These are phyloP conservation scores for Lutjanus erythropterus DNA, from an alignment of 2,113 vertebrate species.

Conservation along the genomic window DNA sequence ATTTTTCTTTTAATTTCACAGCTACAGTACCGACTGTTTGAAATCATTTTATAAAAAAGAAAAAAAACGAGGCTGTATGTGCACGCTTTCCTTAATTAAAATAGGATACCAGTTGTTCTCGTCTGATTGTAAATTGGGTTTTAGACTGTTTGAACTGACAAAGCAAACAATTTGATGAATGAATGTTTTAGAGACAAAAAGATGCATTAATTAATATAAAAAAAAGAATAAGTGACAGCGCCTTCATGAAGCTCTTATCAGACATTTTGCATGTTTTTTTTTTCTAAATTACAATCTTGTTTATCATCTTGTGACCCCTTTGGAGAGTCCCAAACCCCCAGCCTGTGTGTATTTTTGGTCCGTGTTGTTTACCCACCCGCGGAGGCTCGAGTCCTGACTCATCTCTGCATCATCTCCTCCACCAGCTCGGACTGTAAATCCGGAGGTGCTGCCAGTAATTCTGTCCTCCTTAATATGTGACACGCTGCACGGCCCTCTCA, in stretches of 20 bases:
- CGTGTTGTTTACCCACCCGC: conserved; percentile 2
- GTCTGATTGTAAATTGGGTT: not conserved
- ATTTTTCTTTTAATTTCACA: too few species aligned
- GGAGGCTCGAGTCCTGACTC: conserved; percentile 35
- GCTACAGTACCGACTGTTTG: too few species aligned
- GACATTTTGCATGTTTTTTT: not conserved
- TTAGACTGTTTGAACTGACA: not conserved
- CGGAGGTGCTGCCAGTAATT: conserved; percentile 9
- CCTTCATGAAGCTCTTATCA: not conserved
- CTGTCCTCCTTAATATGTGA: conserved; percentile 2
- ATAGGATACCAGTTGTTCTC: too few species aligned
- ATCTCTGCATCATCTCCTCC: conserved; percentile 31
- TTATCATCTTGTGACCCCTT: not conserved
- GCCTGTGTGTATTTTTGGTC: not conserved
- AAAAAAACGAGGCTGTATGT: too few species aligned
- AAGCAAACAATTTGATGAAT: too few species aligned
- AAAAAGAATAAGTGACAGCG: not conserved
- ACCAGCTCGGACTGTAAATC: not conserved
- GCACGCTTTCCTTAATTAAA: too few species aligned
- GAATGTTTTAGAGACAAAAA: not conserved
- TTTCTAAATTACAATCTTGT: not conserved
- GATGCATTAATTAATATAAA: not conserved
- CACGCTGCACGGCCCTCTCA: not conserved
- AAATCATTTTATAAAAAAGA: too few species aligned
- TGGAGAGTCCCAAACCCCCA: not conserved